Evolutionary conservation across 2,797 vertebrate genomes (phyloP), one percentile per base, ranked within the genome.

Genomic region (Anisognathus igniventris): DNA sequence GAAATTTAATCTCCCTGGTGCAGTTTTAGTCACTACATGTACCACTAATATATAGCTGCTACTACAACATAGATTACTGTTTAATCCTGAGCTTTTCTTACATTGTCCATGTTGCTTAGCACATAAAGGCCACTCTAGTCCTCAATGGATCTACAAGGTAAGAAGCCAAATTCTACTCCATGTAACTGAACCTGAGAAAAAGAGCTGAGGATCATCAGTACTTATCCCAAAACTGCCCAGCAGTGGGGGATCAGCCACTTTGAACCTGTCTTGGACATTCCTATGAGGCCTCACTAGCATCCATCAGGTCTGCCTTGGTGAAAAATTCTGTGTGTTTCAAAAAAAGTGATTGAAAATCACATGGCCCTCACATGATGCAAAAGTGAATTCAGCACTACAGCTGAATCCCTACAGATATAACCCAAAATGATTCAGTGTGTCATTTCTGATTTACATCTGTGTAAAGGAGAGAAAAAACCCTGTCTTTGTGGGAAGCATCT

Each of bases 311-410:
- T 70, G 31, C 28, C 27, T 40, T 4, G 5, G 37, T 39, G 19
- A 84, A 91, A 54, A 75, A 44, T n/a, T 60, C 14, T 47, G 25
- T 78, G 0, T 9, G 10, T 17, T 81, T 18, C 37, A 54, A 64
- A 88, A 88, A 72, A 54, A 60, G 14, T 2, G 5, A n/a, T 14
- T 15, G 27, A 72, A 23, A 60, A 53, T 25, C 58, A n/a, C 0
- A 0, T 7, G 14, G 27, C 7, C 3, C 28, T 73, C 70, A 20
- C 0, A 0, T 12, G 30, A 27, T 4, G 13, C 23, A 47, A 66
- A 79, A 37, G 16, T 45, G 25, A 60, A 60, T 40, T 68, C 42
- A 47, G 20, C 33, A 27, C 12, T 37, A 39, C 33, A 53, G 30
- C 20, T 45, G n/a, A 76, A 75, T 64, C 67, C 61, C 21, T 44